Evolutionary conservation across 1,140 invertebrate genomes (phyloP), one percentile per base, ranked within the genome.

Genomic region (Wasmannia auropunctata): DNA sequence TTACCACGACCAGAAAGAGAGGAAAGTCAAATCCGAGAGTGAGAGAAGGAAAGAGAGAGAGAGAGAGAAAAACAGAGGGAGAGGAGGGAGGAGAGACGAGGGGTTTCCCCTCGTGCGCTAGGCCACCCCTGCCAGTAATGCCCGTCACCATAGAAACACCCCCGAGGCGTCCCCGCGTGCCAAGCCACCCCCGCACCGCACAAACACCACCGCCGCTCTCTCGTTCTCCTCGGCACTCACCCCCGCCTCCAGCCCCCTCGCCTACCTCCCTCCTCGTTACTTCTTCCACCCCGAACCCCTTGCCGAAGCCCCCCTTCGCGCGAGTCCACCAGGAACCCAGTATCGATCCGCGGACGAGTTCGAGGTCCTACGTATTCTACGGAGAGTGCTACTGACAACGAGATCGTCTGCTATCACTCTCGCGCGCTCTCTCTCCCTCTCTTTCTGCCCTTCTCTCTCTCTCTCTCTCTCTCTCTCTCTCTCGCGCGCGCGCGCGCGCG

Each of bases 301-400:
- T 81, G 75, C 75, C 70, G 76, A 58, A 70, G 76, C 83, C 74
- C 89, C 89, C 91, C 69, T 62, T 87, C 85, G 87, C 90, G 88
- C 91, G 85, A 91, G 88, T 91, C 86, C 89, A 91, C 86, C 90
- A 91, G 91, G 84, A 91, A 89, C 90, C 83, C 84, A 28, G 89
- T 94, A 95, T 95, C 94, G 94, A 95, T 95, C 94, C 91, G 91
- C 79, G 90, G 92, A 92, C 90, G 91, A 92, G 92, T 92, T 93
- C 92, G 90, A 91, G 93, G 92, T 93, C 90, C 89, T 93, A 93
- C 88, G 88, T 92, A 92, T 91, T 92, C 90, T 86, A 91, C 89
- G 88, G 85, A 76, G 86, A 91, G 90, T 92, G 92, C 88, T 89
- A 90, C 92, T 92, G 92, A 93, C 93, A 93, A 93, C 91, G 86